A percentile compares a stretch with the other conserved stretches of the same genome.
Evolutionary conservation across 2,888 invertebrate genomes (phyloP).

Genomic region (Drosophila hamatofila): DNA sequence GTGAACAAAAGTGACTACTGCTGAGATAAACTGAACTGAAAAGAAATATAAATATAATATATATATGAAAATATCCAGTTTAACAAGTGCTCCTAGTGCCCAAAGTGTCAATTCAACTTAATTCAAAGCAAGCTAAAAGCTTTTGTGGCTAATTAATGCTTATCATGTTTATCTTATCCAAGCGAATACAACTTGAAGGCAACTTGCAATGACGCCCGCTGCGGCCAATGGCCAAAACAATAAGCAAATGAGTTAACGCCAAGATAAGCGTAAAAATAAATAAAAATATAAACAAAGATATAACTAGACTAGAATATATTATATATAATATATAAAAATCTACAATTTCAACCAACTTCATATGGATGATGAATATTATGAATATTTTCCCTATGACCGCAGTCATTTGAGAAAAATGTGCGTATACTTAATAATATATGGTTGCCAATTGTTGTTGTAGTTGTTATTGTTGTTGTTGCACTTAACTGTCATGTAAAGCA

Average conservation of each 20-base stretch:
- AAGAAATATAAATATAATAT: background rate
- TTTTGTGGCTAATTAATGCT: constrained; percentile 7
- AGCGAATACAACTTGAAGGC: constrained; percentile 18
- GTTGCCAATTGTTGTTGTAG: constrained; percentile 21
- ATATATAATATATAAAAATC: background rate
- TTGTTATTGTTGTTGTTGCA: constrained; percentile 29
- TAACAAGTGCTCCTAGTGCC: background rate
- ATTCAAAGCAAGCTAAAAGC: background rate
- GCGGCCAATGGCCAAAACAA: constrained; percentile 44
- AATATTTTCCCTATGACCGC: constrained; percentile 83
- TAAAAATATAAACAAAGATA: constrained; percentile 4
- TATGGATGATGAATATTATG: constrained; percentile 84
- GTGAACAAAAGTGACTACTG: background rate
- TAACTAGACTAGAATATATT: background rate
- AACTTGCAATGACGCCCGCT: constrained; percentile 42
- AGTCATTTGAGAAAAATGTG: constrained; percentile 83
- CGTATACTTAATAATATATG: constrained; percentile 64
- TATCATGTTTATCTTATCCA: constrained; percentile 55
- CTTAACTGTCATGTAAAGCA: constrained; percentile 48
- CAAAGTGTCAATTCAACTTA: constrained; percentile 20
- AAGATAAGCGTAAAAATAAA: constrained; percentile 22
- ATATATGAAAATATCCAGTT: background rate
- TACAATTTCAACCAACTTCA: constrained; percentile 27
- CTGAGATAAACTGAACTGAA: background rate
- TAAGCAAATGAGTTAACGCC: constrained; percentile 61